Evolutionary conservation across 2,888 invertebrate species (phyloP), one percentile per base, ranked within the genome.

Genomic region (Laothoe populi): DNA sequence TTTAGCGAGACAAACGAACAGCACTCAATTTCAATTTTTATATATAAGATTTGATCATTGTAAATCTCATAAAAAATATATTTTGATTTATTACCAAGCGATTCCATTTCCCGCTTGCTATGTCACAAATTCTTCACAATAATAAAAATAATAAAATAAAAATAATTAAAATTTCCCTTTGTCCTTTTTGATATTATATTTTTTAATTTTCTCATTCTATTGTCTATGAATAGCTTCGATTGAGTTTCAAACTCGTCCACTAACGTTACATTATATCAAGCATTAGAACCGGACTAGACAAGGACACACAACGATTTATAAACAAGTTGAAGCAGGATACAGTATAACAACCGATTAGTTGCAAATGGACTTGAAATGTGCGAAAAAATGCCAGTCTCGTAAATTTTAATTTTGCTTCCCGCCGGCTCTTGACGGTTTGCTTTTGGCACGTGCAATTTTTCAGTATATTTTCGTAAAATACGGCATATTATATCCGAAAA

Each of bases 361-460:
- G 46, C 57, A 13, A 19, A 31, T 13, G 24, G 59, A 46, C 40
- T 76, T 70, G 79, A 80, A 78, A 81, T 76, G 19, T 40, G 60
- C 57, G 73, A 79, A 83, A 82, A 81, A 82, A 75, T 81, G 85
- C 81, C 78, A 79, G 69, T 70, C 73, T 74, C 66, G 74, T 78
- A 76, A 79, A 80, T 84, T 89, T 87, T 84, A 80, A 84, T 88
- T 82, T 87, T 85, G 81, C 86, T 90, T 91, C 90, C 89, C 90
- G 90, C 90, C 92, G 90, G 87, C 84, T 81, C 72, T 79, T 89
- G 89, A 90, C 90, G 89, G 92, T 87, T 88, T 87, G 85, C 80
- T 83, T 90, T 91, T 88, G 86, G 92, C 92, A 92, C 92, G 92
- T 92, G 92, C 88, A 87, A 86, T 77, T 90, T 86, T 88, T 83